Evolutionary conservation across 2,797 vertebrate genomes (phyloP).

Genomic region (Hydrocynus forskahlii): DNA sequence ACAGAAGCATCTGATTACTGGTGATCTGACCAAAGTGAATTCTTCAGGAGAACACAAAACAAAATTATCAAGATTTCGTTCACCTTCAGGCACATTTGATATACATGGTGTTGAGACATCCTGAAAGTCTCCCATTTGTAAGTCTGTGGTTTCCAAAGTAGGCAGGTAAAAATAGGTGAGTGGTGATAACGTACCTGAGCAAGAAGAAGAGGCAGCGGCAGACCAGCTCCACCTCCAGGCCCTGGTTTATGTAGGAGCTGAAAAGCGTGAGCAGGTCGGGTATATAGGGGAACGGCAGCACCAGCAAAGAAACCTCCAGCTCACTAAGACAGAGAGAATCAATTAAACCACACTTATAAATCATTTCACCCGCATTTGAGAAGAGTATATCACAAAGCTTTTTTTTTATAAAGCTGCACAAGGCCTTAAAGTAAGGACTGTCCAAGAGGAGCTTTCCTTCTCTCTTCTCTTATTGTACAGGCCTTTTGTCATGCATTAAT

Average conservation of each 20-base stretch:
- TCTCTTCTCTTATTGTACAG: no score
- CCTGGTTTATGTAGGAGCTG: conserved; percentile 81
- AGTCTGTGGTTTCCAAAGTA: neutral
- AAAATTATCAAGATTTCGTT: neutral
- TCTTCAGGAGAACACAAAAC: conserved; percentile 70
- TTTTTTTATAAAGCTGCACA: neutral
- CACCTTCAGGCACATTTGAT: neutral
- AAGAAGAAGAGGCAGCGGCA: conserved; percentile 95
- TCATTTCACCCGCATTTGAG: neutral
- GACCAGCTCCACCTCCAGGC: conserved; percentile 88
- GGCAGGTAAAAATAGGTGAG: neutral
- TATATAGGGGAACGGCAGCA: conserved; percentile 91
- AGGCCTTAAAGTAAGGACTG: no score
- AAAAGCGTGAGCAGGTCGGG: conserved; percentile 89
- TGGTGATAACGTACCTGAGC: conserved; percentile 79
- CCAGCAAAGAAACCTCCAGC: conserved; percentile 93
- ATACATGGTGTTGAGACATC: neutral
- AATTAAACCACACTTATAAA: neutral
- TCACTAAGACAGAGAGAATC: conserved; percentile 76
- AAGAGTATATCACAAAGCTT: neutral
- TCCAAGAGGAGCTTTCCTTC: no score
- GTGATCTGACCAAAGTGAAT: conserved; percentile 96
- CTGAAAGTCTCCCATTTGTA: neutral
- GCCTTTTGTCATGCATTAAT: no score
- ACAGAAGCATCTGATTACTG: conserved; percentile 91